Conservation (phyloP, 2,888 invertebrate genomes). For the Callyntrura guangdongensis region DNA sequence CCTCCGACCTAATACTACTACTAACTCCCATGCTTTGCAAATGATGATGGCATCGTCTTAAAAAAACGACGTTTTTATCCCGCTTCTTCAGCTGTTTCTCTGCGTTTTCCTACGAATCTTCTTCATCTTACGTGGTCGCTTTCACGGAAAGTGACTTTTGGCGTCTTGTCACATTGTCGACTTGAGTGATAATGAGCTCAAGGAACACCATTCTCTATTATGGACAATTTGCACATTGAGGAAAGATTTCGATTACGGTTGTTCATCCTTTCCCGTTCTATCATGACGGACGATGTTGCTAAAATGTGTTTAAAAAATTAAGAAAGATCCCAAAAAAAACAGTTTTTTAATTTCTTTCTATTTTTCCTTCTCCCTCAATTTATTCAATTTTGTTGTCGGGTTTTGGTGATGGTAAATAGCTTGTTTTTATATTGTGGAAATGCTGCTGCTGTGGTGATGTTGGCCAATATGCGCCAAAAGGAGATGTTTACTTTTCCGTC, state of each 20-base stretch:
- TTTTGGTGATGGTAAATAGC: slow-evolving; percentile 50
- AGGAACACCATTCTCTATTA: slow-evolving; percentile 39
- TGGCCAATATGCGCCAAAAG: slow-evolving; percentile 29
- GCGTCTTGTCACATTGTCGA: slow-evolving; percentile 59
- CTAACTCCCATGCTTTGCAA: background rate
- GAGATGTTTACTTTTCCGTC: slow-evolving; percentile 71
- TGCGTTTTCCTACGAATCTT: slow-evolving; percentile 44
- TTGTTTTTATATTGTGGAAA: slow-evolving; percentile 27
- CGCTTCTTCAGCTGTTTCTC: slow-evolving; percentile 60
- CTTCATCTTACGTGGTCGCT: slow-evolving; percentile 44
- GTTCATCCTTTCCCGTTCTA: background rate
- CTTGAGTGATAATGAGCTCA: slow-evolving; percentile 72
- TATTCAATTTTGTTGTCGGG: slow-evolving; percentile 17
- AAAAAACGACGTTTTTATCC: slow-evolving; percentile 50
- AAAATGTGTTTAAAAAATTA: background rate
- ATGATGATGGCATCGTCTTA: slow-evolving; percentile 31
- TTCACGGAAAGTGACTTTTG: slow-evolving; percentile 55
- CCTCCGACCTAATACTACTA: slow-evolving; percentile 6
- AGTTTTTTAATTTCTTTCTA: background rate
- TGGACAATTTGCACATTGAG: slow-evolving; percentile 50
- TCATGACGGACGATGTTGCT: slow-evolving; percentile 28
- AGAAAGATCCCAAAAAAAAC: slow-evolving; percentile 9
- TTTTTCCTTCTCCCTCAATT: slow-evolving; percentile 21
- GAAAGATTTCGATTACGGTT: background rate
- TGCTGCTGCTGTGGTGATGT: background rate